A percentile compares a stretch with the other conserved stretches of the same genome.
These are phyloP conservation scores for Lepus timidus DNA, from an alignment of 2,113 vertebrate genomes.

Conservation along the genomic window DNA sequence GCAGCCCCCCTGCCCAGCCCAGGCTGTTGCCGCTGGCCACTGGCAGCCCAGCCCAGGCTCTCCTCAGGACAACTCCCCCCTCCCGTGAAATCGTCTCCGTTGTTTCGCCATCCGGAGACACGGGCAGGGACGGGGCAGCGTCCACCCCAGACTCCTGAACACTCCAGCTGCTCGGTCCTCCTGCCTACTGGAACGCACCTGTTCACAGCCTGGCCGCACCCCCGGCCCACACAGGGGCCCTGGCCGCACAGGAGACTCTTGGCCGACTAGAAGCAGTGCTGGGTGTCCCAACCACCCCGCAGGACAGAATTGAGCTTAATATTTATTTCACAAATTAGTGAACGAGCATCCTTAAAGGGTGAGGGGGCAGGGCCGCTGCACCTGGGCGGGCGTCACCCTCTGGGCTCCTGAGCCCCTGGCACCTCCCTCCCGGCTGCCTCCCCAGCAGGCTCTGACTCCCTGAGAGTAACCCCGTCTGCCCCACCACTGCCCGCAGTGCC, in stretches of 20 bases:
- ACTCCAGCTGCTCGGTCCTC: neutral
- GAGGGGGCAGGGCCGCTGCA: neutral
- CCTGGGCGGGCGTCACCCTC: neutral
- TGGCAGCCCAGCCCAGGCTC: neutral
- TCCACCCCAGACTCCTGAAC: neutral
- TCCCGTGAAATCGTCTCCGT: neutral
- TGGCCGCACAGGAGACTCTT: no score
- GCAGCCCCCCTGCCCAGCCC: neutral
- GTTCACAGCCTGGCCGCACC: accelerated
- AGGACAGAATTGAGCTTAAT: neutral
- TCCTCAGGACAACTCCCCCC: neutral
- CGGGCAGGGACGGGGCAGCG: accelerated
- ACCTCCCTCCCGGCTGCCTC: neutral
- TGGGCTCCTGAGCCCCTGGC: no score
- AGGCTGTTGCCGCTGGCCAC: neutral
- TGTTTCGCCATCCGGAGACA: neutral
- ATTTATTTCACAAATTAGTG: neutral
- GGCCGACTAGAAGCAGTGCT: no score
- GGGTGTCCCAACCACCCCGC: neutral
- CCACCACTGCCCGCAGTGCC: neutral
- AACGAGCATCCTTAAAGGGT: neutral
- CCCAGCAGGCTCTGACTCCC: neutral
- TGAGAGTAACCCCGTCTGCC: accelerated
- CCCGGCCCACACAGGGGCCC: neutral
- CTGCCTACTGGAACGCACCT: neutral